phyloP scores from a whole-genome alignment of 2,113 vertebrate genomes.

The Apodemus speciosus region DNA sequence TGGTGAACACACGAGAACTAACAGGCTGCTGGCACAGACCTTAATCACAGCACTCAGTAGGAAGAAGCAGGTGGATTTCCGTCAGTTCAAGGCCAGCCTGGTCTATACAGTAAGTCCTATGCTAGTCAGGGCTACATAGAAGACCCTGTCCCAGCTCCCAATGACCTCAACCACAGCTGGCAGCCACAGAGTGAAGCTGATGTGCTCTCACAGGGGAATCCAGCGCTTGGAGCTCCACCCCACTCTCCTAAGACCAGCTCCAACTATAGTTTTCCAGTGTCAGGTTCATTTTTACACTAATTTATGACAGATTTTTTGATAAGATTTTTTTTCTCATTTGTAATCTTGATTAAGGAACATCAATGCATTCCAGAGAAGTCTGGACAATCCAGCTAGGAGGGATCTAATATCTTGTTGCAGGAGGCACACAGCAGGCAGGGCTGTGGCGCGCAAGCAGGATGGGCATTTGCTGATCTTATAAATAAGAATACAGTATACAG shows the following conservation, averaged over 20 bases:
- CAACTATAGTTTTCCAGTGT: neutral
- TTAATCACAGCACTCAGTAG: neutral
- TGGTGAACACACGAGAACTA: neutral
- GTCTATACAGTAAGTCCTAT: neutral
- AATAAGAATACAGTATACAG: neutral
- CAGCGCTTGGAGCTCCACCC: neutral
- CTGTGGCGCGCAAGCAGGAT: too few species aligned
- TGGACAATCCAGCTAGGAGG: neutral
- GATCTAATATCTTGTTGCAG: neutral
- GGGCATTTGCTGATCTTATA: too few species aligned
- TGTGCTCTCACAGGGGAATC: neutral
- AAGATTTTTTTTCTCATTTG: neutral
- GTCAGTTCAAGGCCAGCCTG: neutral
- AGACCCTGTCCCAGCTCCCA: neutral
- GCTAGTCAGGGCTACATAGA: neutral
- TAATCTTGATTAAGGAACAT: neutral
- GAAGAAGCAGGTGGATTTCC: neutral
- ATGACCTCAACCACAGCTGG: neutral
- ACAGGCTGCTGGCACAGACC: neutral
- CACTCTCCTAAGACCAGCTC: neutral
- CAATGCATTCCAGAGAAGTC: neutral
- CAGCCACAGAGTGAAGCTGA: neutral
- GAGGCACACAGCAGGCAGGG: too few species aligned
- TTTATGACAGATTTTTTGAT: neutral
- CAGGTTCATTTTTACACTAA: neutral